Evolutionary conservation across 2,888 invertebrate genomes (phyloP).

Genomic region (Allophyes oxyacanthae): DNA sequence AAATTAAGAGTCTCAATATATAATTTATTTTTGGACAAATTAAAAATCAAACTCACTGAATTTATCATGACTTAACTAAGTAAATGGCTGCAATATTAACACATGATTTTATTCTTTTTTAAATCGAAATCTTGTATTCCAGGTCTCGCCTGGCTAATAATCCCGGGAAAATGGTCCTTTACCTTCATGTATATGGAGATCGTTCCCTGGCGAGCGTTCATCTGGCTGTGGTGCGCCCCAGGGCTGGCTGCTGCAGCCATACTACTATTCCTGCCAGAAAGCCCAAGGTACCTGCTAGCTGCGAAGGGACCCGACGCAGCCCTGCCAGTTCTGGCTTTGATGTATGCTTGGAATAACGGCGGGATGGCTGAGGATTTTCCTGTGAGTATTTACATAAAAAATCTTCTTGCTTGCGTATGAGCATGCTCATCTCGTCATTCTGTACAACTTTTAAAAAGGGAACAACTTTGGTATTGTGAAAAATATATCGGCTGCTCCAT

Average conservation of each 20-base stretch:
- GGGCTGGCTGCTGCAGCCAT: conserved; percentile 90
- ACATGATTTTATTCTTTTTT: too few species aligned
- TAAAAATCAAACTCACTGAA: too few species aligned
- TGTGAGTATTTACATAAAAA: conserved; percentile 67
- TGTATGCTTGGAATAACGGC: conserved; percentile 87
- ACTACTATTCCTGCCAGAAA: conserved; percentile 91
- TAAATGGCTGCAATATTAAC: too few species aligned
- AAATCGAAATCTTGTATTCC: conserved; percentile 67
- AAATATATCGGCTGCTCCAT: too few species aligned
- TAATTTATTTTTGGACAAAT: too few species aligned
- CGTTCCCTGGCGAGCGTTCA: conserved; percentile 93
- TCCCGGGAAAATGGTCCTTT: conserved; percentile 89
- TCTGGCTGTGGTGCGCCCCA: conserved; percentile 91
- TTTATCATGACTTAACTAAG: too few species aligned
- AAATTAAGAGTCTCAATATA: too few species aligned
- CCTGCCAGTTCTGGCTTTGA: conserved; percentile 88
- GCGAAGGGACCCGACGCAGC: conserved; percentile 90
- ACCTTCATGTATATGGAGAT: conserved; percentile 80
- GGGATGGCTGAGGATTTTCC: conserved; percentile 74
- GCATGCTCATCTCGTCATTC: not conserved
- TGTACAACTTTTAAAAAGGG: not conserved
- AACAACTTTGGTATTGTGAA: too few species aligned
- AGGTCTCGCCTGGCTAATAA: conserved; percentile 92
- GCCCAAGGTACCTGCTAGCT: conserved; percentile 92
- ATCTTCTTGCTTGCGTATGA: too few species aligned